phyloP scores from a whole-genome alignment of 2,113 vertebrate species.

The Cygnus atratus region DNA sequence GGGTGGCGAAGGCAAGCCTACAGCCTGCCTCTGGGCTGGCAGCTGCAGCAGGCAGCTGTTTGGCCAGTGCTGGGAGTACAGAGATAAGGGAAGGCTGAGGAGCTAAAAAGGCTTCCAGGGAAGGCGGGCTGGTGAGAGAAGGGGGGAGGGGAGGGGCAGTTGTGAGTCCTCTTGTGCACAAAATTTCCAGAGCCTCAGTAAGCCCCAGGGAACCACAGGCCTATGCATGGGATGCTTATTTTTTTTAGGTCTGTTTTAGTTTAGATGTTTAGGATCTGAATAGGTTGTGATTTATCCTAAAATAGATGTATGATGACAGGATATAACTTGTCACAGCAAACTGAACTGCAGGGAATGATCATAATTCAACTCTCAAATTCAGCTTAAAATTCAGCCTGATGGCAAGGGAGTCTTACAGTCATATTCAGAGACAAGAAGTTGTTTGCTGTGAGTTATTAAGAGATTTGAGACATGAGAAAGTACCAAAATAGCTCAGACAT shows the following conservation, averaged over 20 bases:
- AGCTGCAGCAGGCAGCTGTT: background rate
- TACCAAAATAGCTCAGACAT: background rate
- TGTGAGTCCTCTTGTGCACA: background rate
- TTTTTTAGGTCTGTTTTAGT: slow-evolving; percentile 3
- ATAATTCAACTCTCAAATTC: background rate
- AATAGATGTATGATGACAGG: background rate
- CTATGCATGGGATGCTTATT: background rate
- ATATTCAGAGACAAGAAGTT: background rate
- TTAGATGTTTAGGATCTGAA: slow-evolving; percentile 4
- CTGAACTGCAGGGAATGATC: background rate
- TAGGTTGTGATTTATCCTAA: background rate
- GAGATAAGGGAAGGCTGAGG: background rate
- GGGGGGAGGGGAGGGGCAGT: background rate
- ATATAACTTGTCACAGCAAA: slow-evolving; percentile 9
- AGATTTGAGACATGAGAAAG: slow-evolving; percentile 1
- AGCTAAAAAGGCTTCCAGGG: slow-evolving; percentile 1
- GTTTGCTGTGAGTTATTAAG: slow-evolving; percentile 14
- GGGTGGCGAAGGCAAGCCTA: background rate
- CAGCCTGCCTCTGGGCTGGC: background rate
- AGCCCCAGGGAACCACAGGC: background rate
- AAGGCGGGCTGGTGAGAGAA: background rate
- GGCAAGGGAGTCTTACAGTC: background rate
- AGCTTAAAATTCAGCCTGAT: background rate
- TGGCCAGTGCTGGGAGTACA: background rate
- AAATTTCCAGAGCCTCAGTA: slow-evolving; percentile 8